A percentile compares a stretch with the other conserved stretches of the same genome.
Evolutionary conservation across 1,140 invertebrate genomes (phyloP).

Genomic region (Hydropsyche tenuis): DNA sequence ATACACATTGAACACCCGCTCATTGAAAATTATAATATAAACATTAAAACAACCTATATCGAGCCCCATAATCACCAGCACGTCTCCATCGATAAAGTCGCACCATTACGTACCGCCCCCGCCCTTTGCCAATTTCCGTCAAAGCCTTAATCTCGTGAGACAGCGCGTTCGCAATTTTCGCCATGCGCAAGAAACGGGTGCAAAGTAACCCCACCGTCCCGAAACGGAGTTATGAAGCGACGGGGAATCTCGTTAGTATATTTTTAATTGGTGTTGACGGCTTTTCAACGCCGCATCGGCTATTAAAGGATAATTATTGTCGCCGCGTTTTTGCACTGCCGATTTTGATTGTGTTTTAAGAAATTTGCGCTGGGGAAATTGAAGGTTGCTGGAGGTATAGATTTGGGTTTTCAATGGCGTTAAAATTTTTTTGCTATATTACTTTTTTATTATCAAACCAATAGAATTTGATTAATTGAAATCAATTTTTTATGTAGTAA

Average conservation of each 20-base stretch:
- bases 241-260: slow-evolving; percentile 25
- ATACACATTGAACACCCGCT: no score
- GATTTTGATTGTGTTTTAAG: no score
- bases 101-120: neutral
- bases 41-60: no score
- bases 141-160: slow-evolving; percentile 20
- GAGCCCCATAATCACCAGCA: neutral
- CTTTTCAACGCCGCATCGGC: neutral
- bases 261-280: slow-evolving; percentile 29
- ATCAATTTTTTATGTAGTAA: no score
- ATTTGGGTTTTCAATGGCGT: no score
- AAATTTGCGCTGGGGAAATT: no score
- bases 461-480: no score
- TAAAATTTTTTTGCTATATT: no score
- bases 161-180: slow-evolving; percentile 6
- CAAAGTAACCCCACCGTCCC: neutral
- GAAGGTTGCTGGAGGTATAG: no score
- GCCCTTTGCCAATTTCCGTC: slow-evolving; percentile 16
- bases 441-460: no score
- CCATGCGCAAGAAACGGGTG: neutral
- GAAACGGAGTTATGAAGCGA: slow-evolving; percentile 8
- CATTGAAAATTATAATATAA: no score
- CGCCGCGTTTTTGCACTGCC: no score
- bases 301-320: slow-evolving; percentile 12
- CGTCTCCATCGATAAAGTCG: neutral